Conservation (phyloP, 2,797 vertebrate species). For the Macroramphosus scolopax region DNA sequence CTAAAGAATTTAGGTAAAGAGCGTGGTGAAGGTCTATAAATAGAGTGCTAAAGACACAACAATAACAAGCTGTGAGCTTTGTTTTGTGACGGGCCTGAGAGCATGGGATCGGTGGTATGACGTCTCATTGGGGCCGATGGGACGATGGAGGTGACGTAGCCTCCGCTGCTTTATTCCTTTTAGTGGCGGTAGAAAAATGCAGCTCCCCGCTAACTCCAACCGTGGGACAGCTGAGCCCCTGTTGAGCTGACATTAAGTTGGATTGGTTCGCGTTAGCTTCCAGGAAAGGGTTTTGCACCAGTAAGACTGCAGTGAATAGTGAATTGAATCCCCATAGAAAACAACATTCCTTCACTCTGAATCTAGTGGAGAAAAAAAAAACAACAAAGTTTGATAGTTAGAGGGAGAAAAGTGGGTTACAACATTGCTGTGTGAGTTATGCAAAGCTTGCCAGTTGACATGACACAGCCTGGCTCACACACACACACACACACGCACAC, state of each 20-base stretch:
- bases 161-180: constrained; percentile 52
- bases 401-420: constrained; percentile 54
- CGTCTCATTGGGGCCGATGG: constrained; percentile 31
- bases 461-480: constrained; percentile 47
- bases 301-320: constrained; percentile 66
- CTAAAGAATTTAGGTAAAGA: constrained; percentile 68
- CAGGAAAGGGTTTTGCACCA: constrained; percentile 65
- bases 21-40: constrained; percentile 64
- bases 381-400: constrained; percentile 51
- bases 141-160: constrained; percentile 45
- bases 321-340: constrained; percentile 69
- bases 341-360: constrained; percentile 63
- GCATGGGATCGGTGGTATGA: constrained; percentile 47
- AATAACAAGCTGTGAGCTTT: constrained; percentile 57
- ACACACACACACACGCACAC: constrained; percentile 19
- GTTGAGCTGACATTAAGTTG: constrained; percentile 65
- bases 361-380: constrained; percentile 39
- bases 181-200: constrained; percentile 43
- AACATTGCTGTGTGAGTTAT: constrained; percentile 43
- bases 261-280: constrained; percentile 62
- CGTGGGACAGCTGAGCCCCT: constrained; percentile 51
- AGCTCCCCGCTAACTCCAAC: constrained; percentile 45
- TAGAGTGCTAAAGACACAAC: constrained; percentile 66
- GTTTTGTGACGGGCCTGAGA: constrained; percentile 47
- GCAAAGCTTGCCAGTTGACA: constrained; percentile 52